Conservation (phyloP, 2,797 vertebrate species). For the Graptemys geographica region DNA sequence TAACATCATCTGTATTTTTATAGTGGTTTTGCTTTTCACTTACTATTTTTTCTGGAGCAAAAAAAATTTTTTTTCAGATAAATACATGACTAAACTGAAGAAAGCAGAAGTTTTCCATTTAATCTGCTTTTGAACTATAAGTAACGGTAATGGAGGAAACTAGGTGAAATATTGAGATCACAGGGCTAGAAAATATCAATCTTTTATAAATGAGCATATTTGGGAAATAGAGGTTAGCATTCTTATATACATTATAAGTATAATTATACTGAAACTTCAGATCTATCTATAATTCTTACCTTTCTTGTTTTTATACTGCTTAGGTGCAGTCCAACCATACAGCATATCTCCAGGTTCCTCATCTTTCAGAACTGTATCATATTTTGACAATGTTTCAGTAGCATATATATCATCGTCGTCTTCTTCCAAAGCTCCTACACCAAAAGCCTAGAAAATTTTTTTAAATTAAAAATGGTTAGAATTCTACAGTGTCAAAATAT, state of each 20-base stretch:
- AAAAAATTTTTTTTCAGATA: background rate
- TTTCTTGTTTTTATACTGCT: slow-evolving; percentile 86
- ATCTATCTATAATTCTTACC: slow-evolving; percentile 58
- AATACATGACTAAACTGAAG: background rate
- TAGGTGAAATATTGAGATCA: background rate
- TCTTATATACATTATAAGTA: rapidly evolving
- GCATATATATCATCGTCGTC: slow-evolving; percentile 97
- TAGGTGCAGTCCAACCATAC: slow-evolving; percentile 96
- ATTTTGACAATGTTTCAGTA: slow-evolving; percentile 90
- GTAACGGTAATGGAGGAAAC: background rate
- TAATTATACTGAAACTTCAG: background rate
- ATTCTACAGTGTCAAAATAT: background rate
- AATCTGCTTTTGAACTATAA: background rate
- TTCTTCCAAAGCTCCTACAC: slow-evolving; percentile 94
- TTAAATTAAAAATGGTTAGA: background rate
- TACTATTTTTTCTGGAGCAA: background rate
- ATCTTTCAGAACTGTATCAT: slow-evolving; percentile 89
- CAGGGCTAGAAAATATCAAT: background rate
- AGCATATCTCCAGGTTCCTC: slow-evolving; percentile 94
- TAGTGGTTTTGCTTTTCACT: background rate
- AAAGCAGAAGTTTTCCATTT: background rate
- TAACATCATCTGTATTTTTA: background rate
- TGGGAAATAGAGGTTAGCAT: background rate
- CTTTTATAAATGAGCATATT: background rate
- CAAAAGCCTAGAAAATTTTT: slow-evolving; percentile 88